Percentiles rank a stretch among this genome's conserved stretches.
These are phyloP conservation scores for Jacana jacana DNA, from an alignment of 2,113 vertebrate species.

Conservation along the genomic window DNA sequence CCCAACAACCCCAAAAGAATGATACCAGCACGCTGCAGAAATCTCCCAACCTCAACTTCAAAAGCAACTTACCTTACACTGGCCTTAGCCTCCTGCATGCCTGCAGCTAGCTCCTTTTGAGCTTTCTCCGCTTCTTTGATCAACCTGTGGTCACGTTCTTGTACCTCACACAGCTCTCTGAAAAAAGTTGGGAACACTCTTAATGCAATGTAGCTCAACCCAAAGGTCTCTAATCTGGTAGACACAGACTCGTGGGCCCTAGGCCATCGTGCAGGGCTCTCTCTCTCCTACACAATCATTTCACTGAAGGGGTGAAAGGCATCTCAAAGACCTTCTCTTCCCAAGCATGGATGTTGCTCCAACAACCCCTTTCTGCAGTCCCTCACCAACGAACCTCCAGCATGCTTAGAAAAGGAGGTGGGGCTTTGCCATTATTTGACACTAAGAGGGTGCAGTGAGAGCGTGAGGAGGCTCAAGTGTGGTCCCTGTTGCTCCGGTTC, in stretches of 20 bases:
- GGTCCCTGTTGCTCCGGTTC: background rate
- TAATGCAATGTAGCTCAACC: background rate
- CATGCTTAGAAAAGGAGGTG: background rate
- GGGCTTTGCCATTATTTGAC: background rate
- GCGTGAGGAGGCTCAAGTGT: background rate
- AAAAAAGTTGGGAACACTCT: background rate
- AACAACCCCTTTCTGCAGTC: background rate
- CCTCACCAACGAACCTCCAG: background rate
- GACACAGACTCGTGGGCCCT: background rate
- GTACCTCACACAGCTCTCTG: constrained; percentile 81
- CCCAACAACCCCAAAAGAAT: background rate
- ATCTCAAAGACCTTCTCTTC: background rate
- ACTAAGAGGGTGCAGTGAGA: background rate
- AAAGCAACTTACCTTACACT: constrained; percentile 78
- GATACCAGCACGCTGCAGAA: background rate
- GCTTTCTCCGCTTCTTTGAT: constrained; percentile 74
- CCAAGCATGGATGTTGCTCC: background rate
- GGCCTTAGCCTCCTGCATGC: constrained; percentile 72
- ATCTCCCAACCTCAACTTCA: background rate
- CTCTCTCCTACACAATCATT: background rate
- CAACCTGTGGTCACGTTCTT: constrained; percentile 74
- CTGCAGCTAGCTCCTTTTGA: constrained; percentile 75
- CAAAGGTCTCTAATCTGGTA: background rate
- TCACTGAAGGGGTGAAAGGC: background rate
- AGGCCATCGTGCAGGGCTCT: background rate